phyloP scores from a whole-genome alignment of 2,113 vertebrate genomes.

The Tautogolabrus adspersus region DNA sequence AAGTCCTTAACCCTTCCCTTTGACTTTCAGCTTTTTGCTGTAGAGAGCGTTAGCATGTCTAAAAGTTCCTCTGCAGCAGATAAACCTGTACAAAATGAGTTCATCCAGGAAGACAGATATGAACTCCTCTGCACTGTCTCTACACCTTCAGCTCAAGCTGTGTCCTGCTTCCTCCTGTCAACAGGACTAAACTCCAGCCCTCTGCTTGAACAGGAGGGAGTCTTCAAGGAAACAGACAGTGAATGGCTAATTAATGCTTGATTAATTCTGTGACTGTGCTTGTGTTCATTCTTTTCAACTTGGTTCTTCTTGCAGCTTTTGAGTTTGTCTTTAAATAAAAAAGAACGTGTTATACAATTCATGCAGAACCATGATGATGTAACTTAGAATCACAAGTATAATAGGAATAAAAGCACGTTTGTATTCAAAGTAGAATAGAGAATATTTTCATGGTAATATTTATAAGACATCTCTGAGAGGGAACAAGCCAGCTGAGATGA shows the following conservation, averaged over 20 bases:
- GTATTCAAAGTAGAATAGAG: conserved; percentile 14
- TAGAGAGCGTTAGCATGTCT: conserved; percentile 1
- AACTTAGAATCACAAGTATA: neutral
- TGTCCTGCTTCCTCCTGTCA: conserved; percentile 13
- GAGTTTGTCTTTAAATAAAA: neutral
- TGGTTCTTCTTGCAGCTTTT: neutral
- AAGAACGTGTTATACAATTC: neutral
- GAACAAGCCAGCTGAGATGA: conserved; percentile 24
- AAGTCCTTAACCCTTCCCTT: neutral
- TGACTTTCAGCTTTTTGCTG: conserved; percentile 1
- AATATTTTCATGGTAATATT: conserved; percentile 28
- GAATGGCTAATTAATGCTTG: neutral
- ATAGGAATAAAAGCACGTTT: conserved; percentile 7
- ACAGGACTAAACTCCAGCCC: neutral
- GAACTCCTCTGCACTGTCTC: conserved; percentile 16
- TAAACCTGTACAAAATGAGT: conserved; percentile 15
- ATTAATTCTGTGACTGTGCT: neutral
- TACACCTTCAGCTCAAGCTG: conserved; percentile 25
- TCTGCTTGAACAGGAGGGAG: neutral
- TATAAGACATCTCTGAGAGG: conserved; percentile 17
- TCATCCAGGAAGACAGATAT: conserved; percentile 18
- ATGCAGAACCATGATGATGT: conserved; percentile 5
- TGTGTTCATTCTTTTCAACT: neutral
- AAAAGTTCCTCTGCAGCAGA: conserved; percentile 6
- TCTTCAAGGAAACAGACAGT: neutral